A percentile compares a stretch with the other conserved stretches of the same genome.
Conservation (phyloP, 2,888 invertebrate species). For the Sesamia inferens region DNA sequence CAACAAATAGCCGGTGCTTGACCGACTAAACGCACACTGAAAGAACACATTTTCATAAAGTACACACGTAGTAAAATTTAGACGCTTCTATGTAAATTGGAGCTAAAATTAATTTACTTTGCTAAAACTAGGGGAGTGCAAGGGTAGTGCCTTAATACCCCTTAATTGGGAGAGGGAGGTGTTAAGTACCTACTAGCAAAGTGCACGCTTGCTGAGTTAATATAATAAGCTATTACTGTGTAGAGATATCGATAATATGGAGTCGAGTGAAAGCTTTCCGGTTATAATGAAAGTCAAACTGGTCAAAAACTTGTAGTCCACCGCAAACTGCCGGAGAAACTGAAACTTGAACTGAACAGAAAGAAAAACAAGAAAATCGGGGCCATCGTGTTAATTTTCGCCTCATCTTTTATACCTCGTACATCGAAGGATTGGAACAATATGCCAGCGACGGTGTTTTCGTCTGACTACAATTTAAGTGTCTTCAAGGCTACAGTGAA, state of each 20-base stretch:
- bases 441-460: no score
- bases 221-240: constrained; percentile 36
- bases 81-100: constrained; percentile 37
- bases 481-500: no score
- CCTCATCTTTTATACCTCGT: no score
- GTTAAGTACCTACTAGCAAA: constrained; percentile 38
- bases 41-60: constrained; percentile 29
- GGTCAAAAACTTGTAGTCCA: not conserved
- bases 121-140: constrained; percentile 27
- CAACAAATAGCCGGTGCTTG: not conserved
- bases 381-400: no score
- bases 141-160: constrained; percentile 35
- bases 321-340: no score
- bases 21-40: not conserved
- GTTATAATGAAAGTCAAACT: not conserved
- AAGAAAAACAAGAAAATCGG: no score
- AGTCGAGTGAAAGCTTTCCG: constrained; percentile 3
- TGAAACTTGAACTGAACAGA: no score
- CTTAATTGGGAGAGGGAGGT: constrained; percentile 39
- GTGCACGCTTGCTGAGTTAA: constrained; percentile 48
- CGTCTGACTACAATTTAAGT: no score
- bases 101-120: constrained; percentile 46
- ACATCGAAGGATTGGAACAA: no score
- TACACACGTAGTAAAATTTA: constrained; percentile 17
- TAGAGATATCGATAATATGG: constrained; percentile 36